phyloP scores from a whole-genome alignment of 1,140 invertebrate genomes.

The Venturia canescens region DNA sequence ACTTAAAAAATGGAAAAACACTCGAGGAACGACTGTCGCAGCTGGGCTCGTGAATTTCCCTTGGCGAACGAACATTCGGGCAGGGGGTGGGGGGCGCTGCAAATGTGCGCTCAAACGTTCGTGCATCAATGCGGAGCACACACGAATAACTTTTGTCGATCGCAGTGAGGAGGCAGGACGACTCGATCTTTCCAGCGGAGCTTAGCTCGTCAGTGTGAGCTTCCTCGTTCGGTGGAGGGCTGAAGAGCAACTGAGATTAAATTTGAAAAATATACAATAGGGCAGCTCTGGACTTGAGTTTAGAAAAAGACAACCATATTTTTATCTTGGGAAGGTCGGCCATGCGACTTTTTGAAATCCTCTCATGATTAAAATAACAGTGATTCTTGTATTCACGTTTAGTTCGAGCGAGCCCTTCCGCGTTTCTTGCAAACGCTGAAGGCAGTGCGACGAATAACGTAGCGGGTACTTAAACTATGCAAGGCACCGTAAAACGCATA shows the following conservation, averaged over 20 bases:
- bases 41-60: conserved; percentile 61
- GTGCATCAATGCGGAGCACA: neutral
- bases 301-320: too few relatives aligned
- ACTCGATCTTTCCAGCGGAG: neutral
- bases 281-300: too few relatives aligned
- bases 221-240: too few relatives aligned
- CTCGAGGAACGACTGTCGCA: conserved; percentile 60
- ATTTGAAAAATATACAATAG: too few relatives aligned
- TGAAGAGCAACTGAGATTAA: too few relatives aligned
- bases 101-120: conserved; percentile 20
- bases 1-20: conserved; percentile 69
- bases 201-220: too few relatives aligned
- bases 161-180: neutral
- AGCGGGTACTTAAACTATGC: neutral
- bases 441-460: neutral
- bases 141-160: neutral
- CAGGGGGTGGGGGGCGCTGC: conserved; percentile 9
- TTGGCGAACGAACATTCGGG: conserved; percentile 45
- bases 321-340: too few relatives aligned
- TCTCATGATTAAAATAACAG: too few relatives aligned
- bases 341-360: too few relatives aligned
- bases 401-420: too few relatives aligned
- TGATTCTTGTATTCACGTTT: too few relatives aligned
- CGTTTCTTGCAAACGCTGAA: neutral
- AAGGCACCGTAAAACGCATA: neutral